A percentile compares a stretch with the other conserved stretches of the same genome.
phyloP scores from a whole-genome alignment of 2,113 vertebrate genomes.

The Herpetotheres cachinnans region DNA sequence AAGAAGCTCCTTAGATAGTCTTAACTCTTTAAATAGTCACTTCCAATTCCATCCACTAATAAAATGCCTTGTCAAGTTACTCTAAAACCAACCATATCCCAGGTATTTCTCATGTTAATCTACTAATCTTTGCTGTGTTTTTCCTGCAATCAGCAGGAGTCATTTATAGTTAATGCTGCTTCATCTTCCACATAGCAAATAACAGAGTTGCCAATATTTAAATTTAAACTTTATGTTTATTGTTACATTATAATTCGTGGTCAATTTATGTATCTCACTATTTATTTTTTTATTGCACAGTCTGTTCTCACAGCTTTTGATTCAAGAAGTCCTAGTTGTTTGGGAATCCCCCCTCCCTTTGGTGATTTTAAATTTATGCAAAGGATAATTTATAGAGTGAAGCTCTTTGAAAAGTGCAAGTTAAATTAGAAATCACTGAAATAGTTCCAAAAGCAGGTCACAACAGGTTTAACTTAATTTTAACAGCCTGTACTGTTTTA shows the following conservation, averaged over 20 bases:
- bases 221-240: not conserved
- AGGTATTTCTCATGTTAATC: not conserved
- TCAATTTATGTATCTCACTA: not conserved
- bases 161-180: not conserved
- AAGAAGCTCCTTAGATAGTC: not conserved
- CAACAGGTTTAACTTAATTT: not conserved
- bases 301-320: not conserved
- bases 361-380: not conserved
- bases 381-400: not conserved
- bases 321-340: not conserved
- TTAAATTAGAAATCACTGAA: not conserved
- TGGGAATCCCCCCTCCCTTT: not conserved
- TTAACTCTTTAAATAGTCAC: not conserved
- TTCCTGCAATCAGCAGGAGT: not conserved
- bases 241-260: not conserved
- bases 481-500: not conserved
- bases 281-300: too few relatives aligned
- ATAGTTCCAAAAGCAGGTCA: not conserved
- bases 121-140: not conserved
- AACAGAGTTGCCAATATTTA: not conserved
- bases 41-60: not conserved
- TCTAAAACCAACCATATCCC: not conserved
- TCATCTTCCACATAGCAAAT: not conserved
- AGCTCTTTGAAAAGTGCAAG: not conserved
- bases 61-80: not conserved